Evolutionary conservation across 2,113 vertebrate species (phyloP).

Genomic region (Sigmodon hispidus): DNA sequence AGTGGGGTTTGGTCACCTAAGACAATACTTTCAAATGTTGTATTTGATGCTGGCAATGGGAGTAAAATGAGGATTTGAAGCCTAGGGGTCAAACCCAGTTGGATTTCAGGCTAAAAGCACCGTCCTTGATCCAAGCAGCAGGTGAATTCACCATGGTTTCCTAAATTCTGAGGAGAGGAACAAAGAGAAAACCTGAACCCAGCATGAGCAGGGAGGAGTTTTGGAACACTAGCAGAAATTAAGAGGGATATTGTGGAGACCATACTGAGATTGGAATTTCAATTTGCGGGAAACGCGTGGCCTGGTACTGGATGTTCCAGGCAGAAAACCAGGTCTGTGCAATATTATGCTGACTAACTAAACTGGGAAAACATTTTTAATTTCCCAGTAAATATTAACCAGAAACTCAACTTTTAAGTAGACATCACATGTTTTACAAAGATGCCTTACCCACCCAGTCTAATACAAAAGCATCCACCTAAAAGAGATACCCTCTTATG

Average conservation of each 20-base stretch:
- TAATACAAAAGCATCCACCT: neutral
- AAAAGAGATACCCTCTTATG: no score
- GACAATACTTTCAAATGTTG: neutral
- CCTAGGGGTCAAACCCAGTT: neutral
- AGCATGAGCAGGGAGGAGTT: neutral
- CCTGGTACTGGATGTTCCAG: slow-evolving; percentile 58
- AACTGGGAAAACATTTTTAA: slow-evolving; percentile 45
- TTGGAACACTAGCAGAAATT: slow-evolving; percentile 21
- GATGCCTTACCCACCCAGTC: neutral
- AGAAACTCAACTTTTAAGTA: neutral
- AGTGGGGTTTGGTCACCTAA: neutral
- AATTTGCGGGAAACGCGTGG: neutral
- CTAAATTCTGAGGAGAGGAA: neutral
- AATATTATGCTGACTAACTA: neutral
- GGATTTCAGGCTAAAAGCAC: neutral
- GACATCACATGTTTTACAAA: neutral
- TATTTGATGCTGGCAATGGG: neutral
- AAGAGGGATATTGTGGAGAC: slow-evolving; percentile 14
- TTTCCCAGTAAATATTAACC: neutral
- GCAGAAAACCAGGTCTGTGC: slow-evolving; percentile 28
- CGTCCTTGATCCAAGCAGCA: neutral
- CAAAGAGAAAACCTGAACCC: neutral
- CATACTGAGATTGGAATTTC: slow-evolving; percentile 66
- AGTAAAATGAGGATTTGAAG: neutral
- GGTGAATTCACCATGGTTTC: neutral